Evolutionary conservation across 2,888 invertebrate genomes (phyloP).

Genomic region (Tryphoninae sp.): DNA sequence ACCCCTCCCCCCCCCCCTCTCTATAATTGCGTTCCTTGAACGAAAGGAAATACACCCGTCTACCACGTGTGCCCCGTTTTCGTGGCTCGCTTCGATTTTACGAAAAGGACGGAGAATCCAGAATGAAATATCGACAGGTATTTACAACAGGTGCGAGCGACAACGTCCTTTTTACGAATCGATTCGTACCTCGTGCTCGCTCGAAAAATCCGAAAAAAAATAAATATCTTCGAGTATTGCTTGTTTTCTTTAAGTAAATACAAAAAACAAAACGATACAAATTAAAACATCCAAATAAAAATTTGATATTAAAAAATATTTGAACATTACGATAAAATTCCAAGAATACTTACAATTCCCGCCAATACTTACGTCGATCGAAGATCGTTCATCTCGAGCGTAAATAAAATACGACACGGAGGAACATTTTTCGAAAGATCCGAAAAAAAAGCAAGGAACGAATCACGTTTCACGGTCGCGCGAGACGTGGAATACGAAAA

Average conservation of each 20-base stretch:
- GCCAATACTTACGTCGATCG: too few species aligned
- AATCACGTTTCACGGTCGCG: slow-evolving; percentile 25
- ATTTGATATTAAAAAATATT: not conserved
- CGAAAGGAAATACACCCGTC: slow-evolving; percentile 1
- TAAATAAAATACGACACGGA: too few species aligned
- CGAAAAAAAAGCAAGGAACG: not conserved
- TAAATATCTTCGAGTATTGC: not conserved
- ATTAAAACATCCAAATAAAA: not conserved
- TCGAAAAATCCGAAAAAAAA: not conserved
- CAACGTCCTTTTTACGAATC: slow-evolving; percentile 67
- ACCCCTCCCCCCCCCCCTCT: too few species aligned
- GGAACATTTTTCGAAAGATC: too few species aligned
- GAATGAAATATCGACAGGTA: slow-evolving; percentile 71
- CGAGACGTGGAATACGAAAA: slow-evolving; percentile 47
- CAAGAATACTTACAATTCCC: too few species aligned
- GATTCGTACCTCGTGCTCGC: slow-evolving; percentile 39
- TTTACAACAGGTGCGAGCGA: slow-evolving; percentile 69
- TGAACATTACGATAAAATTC: too few species aligned
- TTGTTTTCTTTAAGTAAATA: not conserved
- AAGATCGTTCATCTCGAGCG: too few species aligned
- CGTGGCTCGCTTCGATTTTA: slow-evolving; percentile 34
- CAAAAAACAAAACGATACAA: not conserved
- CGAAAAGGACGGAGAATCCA: slow-evolving; percentile 56
- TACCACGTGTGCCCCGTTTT: slow-evolving; percentile 2
- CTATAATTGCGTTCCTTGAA: not conserved